Percentiles rank a stretch among this genome's conserved stretches.
Conservation (phyloP, 1,140 invertebrate genomes). For the Drosophila nebulosa region DNA sequence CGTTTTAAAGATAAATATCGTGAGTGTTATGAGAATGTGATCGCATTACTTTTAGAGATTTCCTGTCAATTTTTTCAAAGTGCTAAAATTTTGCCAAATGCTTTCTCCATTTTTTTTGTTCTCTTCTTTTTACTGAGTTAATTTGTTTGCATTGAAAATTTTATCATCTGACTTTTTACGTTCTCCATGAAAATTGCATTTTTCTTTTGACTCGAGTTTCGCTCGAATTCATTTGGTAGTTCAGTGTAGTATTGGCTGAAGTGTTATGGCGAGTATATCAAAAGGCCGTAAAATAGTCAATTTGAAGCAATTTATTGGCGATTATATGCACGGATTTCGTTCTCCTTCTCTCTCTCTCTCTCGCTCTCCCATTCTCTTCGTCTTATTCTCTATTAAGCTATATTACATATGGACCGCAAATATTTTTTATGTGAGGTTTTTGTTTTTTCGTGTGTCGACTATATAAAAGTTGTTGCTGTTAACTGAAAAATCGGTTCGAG, state of each 20-base stretch:
- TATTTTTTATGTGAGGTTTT: not conserved
- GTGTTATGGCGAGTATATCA: constrained; percentile 14
- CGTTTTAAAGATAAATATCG: too few relatives aligned
- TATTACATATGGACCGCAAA: not conserved
- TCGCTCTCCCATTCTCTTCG: not conserved
- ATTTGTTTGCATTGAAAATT: too few relatives aligned
- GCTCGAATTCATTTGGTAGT: too few relatives aligned
- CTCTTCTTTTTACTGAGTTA: too few relatives aligned
- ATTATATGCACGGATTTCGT: constrained; percentile 44
- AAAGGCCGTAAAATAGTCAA: constrained; percentile 31
- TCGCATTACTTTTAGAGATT: too few relatives aligned
- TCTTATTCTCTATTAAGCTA: not conserved
- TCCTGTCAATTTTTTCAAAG: too few relatives aligned
- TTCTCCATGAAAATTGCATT: too few relatives aligned
- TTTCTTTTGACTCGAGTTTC: too few relatives aligned
- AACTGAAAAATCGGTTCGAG: not conserved
- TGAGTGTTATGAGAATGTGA: too few relatives aligned
- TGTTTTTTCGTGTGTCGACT: not conserved
- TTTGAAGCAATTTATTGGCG: constrained; percentile 40
- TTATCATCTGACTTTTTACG: too few relatives aligned
- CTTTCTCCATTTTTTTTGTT: too few relatives aligned
- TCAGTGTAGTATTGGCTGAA: not conserved
- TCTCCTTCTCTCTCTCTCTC: not conserved
- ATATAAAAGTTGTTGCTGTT: not conserved
- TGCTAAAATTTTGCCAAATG: too few relatives aligned